Base-by-base conservation (phyloP, 1,140 invertebrate species). In the Macrostomum lignano region DNA sequence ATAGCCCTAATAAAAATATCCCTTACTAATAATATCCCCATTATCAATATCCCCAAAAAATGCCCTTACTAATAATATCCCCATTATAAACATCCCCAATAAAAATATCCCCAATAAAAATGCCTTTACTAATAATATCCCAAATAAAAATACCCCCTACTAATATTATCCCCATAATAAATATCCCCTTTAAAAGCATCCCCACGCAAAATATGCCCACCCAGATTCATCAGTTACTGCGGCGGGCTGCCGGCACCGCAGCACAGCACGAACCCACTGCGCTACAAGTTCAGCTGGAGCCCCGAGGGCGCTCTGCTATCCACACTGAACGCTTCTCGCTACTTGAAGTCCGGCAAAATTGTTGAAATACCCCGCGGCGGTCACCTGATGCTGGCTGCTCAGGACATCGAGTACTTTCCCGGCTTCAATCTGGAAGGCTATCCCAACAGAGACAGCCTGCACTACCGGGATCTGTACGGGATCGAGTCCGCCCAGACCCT, bases 351-450 rank as follows among this genome's bases (percentile, higher is more conserved):
- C 49, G 76, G 73, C 39, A 67, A 86, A 59, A 70, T 74, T 29
- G 69, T 88, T 0, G 74, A 91, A 49, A 74, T 93, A n/a, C 62
- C 69, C 1, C 67, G 67, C n/a, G 77, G 77, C 4, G 84, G 82
- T 9, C 69, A 69, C 35, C 56, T 96, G 2, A 71, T 96, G 68
- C 71, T 78, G 0, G 58, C 52, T 1, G 66, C 70, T 0, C 63
- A 70, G 25, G 60, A 68, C 2, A 58, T 93, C 13, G 67, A 82
- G 44, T 96, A 94, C 47, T 55, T 98, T 23, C 86, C 86, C 0
- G 88, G 86, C 3, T 93, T 96, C 48, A 75, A 78, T 17, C 60
- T 98, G 11, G 84, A 98, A 63, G 86, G 81, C 5, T 73, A 82
- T 64, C 79, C 74, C 0, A 98, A 98, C 60, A 63, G 88, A 38